phyloP scores from a whole-genome alignment of 2,113 vertebrate species.

The Gymnarchus niloticus region DNA sequence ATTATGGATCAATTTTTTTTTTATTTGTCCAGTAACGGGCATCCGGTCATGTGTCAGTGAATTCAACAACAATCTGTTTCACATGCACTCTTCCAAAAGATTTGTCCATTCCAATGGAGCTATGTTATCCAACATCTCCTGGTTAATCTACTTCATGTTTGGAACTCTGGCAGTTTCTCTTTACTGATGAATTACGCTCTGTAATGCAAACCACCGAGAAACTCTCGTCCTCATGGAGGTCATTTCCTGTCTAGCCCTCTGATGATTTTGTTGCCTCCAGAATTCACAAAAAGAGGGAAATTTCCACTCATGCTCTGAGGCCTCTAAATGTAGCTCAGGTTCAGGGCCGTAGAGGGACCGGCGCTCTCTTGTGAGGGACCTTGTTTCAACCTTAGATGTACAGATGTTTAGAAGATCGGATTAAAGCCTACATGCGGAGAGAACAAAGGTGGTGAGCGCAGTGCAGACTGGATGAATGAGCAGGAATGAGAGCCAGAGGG shows the following conservation, averaged over 20 bases:
- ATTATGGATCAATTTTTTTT: background rate
- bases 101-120: background rate
- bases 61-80: background rate
- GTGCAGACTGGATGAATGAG: background rate
- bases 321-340: background rate
- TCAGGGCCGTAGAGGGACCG: background rate
- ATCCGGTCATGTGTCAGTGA: background rate
- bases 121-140: background rate
- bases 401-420: background rate
- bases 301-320: background rate
- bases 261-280: conserved; percentile 13
- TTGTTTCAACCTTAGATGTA: background rate
- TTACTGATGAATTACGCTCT: conserved; percentile 11
- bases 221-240: background rate
- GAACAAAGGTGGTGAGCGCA: background rate
- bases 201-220: conserved; percentile 8
- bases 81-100: background rate
- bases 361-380: background rate
- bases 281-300: background rate
- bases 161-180: background rate
- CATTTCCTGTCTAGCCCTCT: conserved; percentile 16
- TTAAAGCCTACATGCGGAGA: background rate
- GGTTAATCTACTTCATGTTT: background rate
- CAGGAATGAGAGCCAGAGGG: background rate
- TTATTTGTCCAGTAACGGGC: background rate